Evolutionary conservation across 2,888 invertebrate species (phyloP).

Genomic region (Drosophila antonietae): DNA sequence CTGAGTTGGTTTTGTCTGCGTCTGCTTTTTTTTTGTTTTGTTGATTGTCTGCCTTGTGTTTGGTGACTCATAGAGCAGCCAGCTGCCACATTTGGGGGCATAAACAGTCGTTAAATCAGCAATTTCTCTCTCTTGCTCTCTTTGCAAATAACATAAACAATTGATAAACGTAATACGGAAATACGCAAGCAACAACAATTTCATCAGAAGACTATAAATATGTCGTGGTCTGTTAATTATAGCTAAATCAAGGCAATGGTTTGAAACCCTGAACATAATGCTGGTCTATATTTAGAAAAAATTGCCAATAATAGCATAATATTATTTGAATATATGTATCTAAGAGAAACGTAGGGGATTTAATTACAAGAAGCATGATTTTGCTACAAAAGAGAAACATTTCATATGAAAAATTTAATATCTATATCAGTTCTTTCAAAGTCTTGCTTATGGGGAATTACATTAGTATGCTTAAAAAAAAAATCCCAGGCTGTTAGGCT

Average conservation of each 20-base stretch:
- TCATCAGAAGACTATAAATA: constrained; percentile 12
- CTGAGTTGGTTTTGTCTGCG: background rate
- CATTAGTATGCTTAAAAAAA: background rate
- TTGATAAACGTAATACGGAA: constrained; percentile 2
- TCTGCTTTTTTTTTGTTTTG: background rate
- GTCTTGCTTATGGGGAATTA: background rate
- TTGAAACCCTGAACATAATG: background rate
- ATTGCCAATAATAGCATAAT: background rate
- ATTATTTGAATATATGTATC: background rate
- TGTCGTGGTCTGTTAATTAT: background rate
- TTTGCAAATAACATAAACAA: constrained; percentile 23
- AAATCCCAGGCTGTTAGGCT: no score
- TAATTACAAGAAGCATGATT: background rate
- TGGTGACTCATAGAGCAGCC: constrained; percentile 28
- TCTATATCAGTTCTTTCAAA: background rate
- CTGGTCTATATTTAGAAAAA: background rate
- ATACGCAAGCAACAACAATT: background rate
- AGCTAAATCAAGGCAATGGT: background rate
- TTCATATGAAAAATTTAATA: background rate
- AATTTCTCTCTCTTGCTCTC: constrained; percentile 13
- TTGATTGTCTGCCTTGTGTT: background rate
- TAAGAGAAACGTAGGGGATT: no score
- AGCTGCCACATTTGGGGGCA: constrained; percentile 18
- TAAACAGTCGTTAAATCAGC: constrained; percentile 23
- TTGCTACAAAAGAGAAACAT: background rate